Evolutionary conservation across 2,113 vertebrate species (phyloP), one percentile per base, ranked within the genome.

Genomic region (Clarias gariepinus): DNA sequence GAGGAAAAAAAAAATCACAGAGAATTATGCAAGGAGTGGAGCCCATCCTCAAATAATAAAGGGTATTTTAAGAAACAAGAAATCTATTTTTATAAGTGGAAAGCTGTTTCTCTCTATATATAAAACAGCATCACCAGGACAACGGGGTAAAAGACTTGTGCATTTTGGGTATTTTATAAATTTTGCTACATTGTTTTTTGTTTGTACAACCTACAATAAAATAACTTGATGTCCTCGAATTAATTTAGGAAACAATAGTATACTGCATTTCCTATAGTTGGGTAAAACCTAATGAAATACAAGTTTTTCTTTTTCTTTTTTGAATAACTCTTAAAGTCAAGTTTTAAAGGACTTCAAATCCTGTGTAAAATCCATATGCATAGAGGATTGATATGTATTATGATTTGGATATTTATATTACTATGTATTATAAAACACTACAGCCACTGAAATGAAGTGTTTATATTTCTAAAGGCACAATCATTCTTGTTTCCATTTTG

Each of bases 371-470:
- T 95, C 92, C 94, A 94, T 95, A 95, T 95, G 93, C 94, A 94
- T 95, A 95, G 94, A 92, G 94, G 94, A 93, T 95, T 95, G 94
- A 95, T 95, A 95, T 94, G 94, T 96, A 95, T 95, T 95, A 94
- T 95, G 93, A 95, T 94, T 95, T 95, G 95, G 94, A 94, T 95
- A 95, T 95, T 95, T 95, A 95, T 94, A 94, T 93, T 93, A 93
- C 93, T 93, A 95, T 90, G 91, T 90, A 91, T 91, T 89, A 91
- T 95, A 95, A 94, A 94, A 93, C 93, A 95, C 93, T 83, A 95
- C 94, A 95, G 93, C 95, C 94, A 95, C 94, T 94, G 91, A 92
- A 94, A 84, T 93, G 93, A 95, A 94, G 94, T 94, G 93, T 94
- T 93, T 94, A 95, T 94, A 94, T 94, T 94, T 94, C 94, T 94